These are phyloP conservation scores for Panurus biarmicus DNA, from an alignment of 2,113 vertebrate species.

Conservation along the genomic window DNA sequence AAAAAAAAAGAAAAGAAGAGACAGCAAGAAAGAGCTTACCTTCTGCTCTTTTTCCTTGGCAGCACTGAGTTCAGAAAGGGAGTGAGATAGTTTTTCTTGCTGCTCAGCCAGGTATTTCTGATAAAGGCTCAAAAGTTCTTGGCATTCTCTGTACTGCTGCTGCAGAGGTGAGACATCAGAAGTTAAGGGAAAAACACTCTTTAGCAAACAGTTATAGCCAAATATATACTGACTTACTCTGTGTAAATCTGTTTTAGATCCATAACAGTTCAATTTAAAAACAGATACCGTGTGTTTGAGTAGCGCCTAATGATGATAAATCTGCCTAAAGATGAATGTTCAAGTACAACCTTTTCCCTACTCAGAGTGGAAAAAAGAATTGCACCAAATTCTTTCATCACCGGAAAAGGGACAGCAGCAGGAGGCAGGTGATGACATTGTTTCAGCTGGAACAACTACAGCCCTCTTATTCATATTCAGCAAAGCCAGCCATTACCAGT, in stretches of 20 bases:
- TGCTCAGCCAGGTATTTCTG: conserved; percentile 93
- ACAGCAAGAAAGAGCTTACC: conserved; percentile 68
- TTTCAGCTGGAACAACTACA: conserved; percentile 38
- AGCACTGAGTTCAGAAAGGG: conserved; percentile 79
- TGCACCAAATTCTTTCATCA: conserved; percentile 29
- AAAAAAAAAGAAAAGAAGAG: not conserved
- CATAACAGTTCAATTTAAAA: conserved; percentile 10
- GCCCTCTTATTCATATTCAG: conserved; percentile 33
- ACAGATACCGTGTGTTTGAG: conserved; percentile 11
- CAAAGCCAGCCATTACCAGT: conserved; percentile 18
- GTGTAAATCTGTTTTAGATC: not conserved
- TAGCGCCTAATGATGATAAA: conserved; percentile 34
- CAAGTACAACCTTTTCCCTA: not conserved
- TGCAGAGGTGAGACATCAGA: conserved; percentile 80
- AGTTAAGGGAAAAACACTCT: conserved; percentile 78
- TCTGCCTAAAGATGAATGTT: conserved; percentile 9
- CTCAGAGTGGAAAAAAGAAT: not conserved
- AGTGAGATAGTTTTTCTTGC: conserved; percentile 84
- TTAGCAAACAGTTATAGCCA: not conserved
- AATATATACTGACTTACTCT: not conserved
- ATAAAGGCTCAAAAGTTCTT: conserved; percentile 92
- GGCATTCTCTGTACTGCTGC: conserved; percentile 92
- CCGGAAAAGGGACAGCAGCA: not conserved
- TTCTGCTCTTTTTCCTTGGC: conserved; percentile 67
- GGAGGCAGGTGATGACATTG: conserved; percentile 6